These are phyloP conservation scores for Philereme vetulata DNA, from an alignment of 2,888 invertebrate genomes.

Conservation along the genomic window DNA sequence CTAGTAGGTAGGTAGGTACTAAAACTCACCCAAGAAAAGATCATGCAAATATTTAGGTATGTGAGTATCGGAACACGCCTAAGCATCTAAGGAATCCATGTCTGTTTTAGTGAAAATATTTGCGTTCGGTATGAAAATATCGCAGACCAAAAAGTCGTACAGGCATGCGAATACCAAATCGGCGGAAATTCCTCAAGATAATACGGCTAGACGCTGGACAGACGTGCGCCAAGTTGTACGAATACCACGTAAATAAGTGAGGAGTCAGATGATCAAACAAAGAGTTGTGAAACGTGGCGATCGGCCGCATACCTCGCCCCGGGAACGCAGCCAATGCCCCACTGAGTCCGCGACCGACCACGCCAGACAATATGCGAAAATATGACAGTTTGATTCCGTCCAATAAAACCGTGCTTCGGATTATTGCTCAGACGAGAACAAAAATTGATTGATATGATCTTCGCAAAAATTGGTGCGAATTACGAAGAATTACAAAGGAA, in stretches of 20 bases:
- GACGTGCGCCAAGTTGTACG: constrained; percentile 66
- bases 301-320: constrained; percentile 66
- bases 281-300: constrained; percentile 74
- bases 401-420: constrained; percentile 25
- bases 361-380: constrained; percentile 56
- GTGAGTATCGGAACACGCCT: constrained; percentile 35
- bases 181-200: constrained; percentile 72
- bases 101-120: constrained; percentile 66
- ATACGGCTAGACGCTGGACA: constrained; percentile 78
- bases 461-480: constrained; percentile 9
- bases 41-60: constrained; percentile 15
- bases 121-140: constrained; percentile 63
- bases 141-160: constrained; percentile 63
- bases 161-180: constrained; percentile 70
- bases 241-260: constrained; percentile 64
- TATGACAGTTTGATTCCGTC: constrained; percentile 55
- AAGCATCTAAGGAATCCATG: constrained; percentile 54
- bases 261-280: constrained; percentile 71
- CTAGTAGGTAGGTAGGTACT: too few relatives aligned
- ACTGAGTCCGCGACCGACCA: constrained; percentile 54
- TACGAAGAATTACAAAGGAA: not conserved
- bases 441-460: constrained; percentile 22
- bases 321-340: constrained; percentile 77
- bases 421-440: constrained; percentile 16
- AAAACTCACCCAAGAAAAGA: not conserved